Evolutionary conservation across 1,140 invertebrate genomes (phyloP), one percentile per base, ranked within the genome.

Genomic region (Apocrypta bakeri): DNA sequence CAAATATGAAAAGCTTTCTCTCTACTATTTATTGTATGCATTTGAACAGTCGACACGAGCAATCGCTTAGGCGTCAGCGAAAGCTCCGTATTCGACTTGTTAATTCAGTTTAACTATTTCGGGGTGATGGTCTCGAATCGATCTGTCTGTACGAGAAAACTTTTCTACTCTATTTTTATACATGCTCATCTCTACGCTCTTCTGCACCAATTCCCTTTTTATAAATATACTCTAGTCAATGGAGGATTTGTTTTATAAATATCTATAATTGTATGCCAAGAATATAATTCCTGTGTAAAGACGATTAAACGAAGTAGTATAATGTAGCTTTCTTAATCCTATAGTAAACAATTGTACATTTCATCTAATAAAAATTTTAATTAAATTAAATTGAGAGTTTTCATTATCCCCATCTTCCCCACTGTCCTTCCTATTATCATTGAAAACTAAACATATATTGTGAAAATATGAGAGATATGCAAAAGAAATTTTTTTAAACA

Each of bases 331-430:
- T 89, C 88, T 90, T 89, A 88, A 88, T 86, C 84, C 56, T 88
- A 85, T 87, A 87, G 86, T 90, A 91, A 87, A 86, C 86, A 90
- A 91, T 90, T 92, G 90, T 91, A 92, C 90, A 91, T 92, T 92
- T 90, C 90, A 89, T 90, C 89, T 91, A 92, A 92, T 92, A 91
- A 91, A 91, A 87, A 84, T 84, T n/a, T n/a, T 87, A 86, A 88
- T 87, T 87, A 88, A 88, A 90, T 88, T 87, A 87, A 90, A 88
- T 33, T 56, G 25, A 0, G n/a, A n/a, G 25, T 66, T 66, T 66
- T 12, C 27, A 27, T 17, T 56, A 56, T 56, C 17, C 21, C 17
- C n/a, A n/a, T n/a, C n/a, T n/a, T n/a, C n/a, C n/a, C n/a, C n/a
- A n/a, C n/a, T n/a, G n/a, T n/a, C n/a, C n/a, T n/a, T n/a, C n/a